phyloP scores from a whole-genome alignment of 2,888 invertebrate species.

The Phaedon cochleariae region DNA sequence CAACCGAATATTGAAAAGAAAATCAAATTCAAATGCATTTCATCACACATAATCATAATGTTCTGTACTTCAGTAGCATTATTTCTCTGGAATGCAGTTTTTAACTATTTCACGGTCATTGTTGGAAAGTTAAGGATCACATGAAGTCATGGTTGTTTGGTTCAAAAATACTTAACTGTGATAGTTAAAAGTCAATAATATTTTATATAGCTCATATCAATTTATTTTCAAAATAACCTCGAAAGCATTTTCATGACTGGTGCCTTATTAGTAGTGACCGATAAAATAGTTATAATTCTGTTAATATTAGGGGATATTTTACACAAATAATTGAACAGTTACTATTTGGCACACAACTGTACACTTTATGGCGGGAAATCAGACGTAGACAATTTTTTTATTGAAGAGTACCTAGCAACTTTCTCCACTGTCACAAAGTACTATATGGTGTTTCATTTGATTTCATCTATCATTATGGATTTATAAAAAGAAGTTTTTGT shows the following conservation, averaged over 20 bases:
- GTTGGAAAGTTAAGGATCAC: not conserved
- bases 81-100: not conserved
- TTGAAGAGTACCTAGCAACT: no score
- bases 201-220: not conserved
- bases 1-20: no score
- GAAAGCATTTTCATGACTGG: not conserved
- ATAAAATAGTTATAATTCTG: constrained; percentile 20
- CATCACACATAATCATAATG: no score
- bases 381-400: constrained; percentile 3
- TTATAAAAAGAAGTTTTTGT: no score
- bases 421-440: not conserved
- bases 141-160: not conserved
- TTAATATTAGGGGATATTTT: constrained; percentile 32
- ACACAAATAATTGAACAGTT: constrained; percentile 29
- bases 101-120: not conserved
- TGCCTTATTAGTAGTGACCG: not conserved
- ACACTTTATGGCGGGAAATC: constrained; percentile 40
- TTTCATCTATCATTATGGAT: no score
- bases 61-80: not conserved
- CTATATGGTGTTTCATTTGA: no score
- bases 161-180: not conserved
- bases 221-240: not conserved
- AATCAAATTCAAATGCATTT: no score
- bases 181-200: not conserved
- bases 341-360: constrained; percentile 43